Conservation (phyloP, 2,888 invertebrate genomes). For the Esperia sulphurella region DNA sequence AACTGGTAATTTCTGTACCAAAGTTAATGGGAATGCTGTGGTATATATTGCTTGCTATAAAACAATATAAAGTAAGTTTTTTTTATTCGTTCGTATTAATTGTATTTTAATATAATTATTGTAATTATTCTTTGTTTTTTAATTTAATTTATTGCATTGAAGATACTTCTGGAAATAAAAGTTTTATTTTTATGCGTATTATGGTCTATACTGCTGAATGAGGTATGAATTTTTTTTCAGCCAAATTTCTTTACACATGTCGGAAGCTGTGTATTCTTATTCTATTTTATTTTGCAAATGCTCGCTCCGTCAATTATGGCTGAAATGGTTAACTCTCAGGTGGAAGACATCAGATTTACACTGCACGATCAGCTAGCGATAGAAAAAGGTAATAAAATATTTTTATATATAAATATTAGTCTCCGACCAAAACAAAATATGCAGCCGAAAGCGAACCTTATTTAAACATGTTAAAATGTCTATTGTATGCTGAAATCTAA, state of each 20-base stretch:
- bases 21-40: not conserved
- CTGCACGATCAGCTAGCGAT: conserved; percentile 10
- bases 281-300: conserved; percentile 4
- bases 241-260: not conserved
- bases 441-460: no score
- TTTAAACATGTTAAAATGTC: no score
- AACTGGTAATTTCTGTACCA: conserved; percentile 3
- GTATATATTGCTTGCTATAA: not conserved
- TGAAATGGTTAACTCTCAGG: conserved; percentile 7
- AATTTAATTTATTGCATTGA: no score
- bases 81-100: no score
- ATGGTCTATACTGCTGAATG: no score
- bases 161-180: no score
- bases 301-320: conserved; percentile 9
- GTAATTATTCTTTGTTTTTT: no score
- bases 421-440: no score
- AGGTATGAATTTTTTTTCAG: not conserved
- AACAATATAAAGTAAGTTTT: conserved; percentile 2
- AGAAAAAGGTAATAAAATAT: conserved; percentile 5
- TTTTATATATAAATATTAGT: no score
- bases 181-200: no score
- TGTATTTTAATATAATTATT: no score
- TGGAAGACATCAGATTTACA: conserved; percentile 4
- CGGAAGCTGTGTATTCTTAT: not conserved
- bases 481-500: no score